Percentiles rank a stretch among this genome's conserved stretches.
Conservation (phyloP, 2,113 vertebrate species). For the Grallaria varia region DNA sequence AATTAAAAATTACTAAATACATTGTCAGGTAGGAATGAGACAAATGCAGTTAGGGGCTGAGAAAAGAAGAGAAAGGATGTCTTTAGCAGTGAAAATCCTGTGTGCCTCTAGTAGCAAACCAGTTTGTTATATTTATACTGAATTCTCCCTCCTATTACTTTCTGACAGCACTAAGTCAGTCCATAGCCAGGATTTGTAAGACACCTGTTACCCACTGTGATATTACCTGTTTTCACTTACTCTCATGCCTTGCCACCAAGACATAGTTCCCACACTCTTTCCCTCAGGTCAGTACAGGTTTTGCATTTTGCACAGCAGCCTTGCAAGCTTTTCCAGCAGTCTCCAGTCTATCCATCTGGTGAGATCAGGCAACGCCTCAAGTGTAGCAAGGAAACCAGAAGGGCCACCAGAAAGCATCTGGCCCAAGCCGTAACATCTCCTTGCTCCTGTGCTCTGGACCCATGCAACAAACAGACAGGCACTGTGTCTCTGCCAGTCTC, state of each 20-base stretch:
- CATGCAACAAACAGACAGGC: rapidly evolving
- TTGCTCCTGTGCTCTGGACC: neutral
- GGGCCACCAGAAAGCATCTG: neutral
- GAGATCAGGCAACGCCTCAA: neutral
- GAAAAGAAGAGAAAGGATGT: neutral
- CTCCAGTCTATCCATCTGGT: neutral
- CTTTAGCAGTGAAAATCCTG: neutral
- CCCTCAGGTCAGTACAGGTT: neutral
- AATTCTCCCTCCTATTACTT: neutral
- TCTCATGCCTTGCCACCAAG: neutral
- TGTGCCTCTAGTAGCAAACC: neutral
- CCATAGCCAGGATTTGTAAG: neutral
- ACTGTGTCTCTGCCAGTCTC: rapidly evolving
- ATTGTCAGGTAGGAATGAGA: neutral
- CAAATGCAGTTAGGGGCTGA: neutral
- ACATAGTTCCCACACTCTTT: neutral
- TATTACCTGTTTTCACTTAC: neutral
- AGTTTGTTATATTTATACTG: neutral
- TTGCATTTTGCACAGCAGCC: neutral
- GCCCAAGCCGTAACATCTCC: neutral
- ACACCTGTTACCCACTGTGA: neutral
- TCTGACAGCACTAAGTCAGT: neutral
- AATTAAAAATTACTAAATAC: neutral
- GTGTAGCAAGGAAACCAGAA: neutral
- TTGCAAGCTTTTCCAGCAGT: neutral